Evolutionary conservation across 2,888 invertebrate species (phyloP).

Genomic region (Aproaerema taeniolella): DNA sequence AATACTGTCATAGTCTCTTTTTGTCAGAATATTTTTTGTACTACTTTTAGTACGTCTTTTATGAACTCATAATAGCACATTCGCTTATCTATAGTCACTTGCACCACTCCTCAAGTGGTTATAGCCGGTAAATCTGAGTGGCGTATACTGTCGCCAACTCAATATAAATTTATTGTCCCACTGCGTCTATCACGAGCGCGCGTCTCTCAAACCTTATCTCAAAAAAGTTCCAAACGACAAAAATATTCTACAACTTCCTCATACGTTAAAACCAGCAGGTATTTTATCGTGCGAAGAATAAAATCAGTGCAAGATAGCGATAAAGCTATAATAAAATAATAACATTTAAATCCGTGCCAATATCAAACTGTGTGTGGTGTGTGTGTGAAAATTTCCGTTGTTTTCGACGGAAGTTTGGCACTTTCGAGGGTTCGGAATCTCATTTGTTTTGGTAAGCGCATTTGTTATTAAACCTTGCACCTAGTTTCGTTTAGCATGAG

Average conservation of each 20-base stretch:
- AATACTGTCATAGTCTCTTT: too few species aligned
- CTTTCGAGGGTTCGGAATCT: too few species aligned
- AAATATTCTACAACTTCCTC: not conserved
- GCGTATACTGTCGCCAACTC: conserved; percentile 38
- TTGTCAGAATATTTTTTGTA: too few species aligned
- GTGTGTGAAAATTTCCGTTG: conserved; percentile 11
- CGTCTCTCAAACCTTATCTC: conserved; percentile 30
- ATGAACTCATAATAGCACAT: too few species aligned
- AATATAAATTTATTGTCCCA: conserved; percentile 61
- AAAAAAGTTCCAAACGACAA: conserved; percentile 3
- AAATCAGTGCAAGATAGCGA: conserved; percentile 17
- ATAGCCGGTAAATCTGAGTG: conserved; percentile 54
- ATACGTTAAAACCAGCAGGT: not conserved
- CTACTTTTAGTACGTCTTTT: too few species aligned
- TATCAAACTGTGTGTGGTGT: conserved; percentile 6
- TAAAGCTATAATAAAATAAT: conserved; percentile 5
- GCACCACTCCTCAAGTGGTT: conserved; percentile 45
- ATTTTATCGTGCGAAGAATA: conserved; percentile 12
- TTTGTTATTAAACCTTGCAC: too few species aligned
- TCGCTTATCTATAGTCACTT: conserved; percentile 31
- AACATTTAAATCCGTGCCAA: conserved; percentile 3
- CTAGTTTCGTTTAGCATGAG: too few species aligned
- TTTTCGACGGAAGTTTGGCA: conserved; percentile 7
- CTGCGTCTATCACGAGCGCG: conserved; percentile 44
- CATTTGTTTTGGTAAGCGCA: conserved; percentile 3